Evolutionary conservation across 2,113 vertebrate species (phyloP).

Genomic region (Sander lucioperca): DNA sequence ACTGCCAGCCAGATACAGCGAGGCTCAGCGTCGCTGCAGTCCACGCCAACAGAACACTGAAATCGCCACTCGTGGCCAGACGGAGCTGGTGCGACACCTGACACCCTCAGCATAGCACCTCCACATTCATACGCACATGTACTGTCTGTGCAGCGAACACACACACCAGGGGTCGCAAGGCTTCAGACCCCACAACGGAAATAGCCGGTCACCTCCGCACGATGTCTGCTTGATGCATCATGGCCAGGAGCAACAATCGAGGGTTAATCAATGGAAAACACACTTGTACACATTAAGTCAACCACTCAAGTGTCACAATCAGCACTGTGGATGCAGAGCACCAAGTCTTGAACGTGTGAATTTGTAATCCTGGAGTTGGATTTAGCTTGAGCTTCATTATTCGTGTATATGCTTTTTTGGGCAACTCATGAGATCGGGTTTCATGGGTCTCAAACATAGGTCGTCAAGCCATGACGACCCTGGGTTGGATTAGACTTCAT

Average conservation of each 20-base stretch:
- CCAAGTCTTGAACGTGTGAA: background rate
- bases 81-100: slow-evolving; percentile 70
- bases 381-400: slow-evolving; percentile 23
- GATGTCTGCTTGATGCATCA: background rate
- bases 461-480: background rate
- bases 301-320: background rate
- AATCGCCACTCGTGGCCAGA: slow-evolving; percentile 85
- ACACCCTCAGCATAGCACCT: slow-evolving; percentile 65
- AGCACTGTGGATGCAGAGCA: background rate
- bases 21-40: slow-evolving; percentile 91
- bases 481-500: background rate
- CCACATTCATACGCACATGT: slow-evolving; percentile 9
- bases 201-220: background rate
- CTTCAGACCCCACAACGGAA: background rate
- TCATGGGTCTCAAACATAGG: background rate
- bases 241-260: background rate
- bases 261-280: background rate
- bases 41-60: slow-evolving; percentile 91
- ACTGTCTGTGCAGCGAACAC: background rate
- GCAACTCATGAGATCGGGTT: background rate
- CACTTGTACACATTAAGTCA: background rate
- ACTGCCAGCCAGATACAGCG: slow-evolving; percentile 93
- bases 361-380: slow-evolving; percentile 17
- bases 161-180: background rate
- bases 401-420: background rate